These are phyloP conservation scores for Microplitis demolitor DNA, from an alignment of 1,140 invertebrate genomes.

Conservation along the genomic window DNA sequence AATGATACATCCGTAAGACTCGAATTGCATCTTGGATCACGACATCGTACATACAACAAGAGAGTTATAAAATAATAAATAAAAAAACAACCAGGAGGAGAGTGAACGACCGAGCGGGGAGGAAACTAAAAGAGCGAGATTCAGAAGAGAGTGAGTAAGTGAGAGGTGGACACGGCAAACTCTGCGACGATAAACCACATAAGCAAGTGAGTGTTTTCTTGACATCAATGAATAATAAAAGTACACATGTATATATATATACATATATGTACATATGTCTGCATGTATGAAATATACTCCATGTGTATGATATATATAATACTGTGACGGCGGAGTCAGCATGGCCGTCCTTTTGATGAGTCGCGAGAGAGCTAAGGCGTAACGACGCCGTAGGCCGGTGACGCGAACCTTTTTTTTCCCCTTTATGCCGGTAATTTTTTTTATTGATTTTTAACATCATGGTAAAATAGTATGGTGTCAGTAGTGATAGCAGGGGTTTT, in stretches of 20 bases:
- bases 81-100: too few species aligned
- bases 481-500: neutral
- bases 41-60: too few species aligned
- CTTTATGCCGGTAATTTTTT: neutral
- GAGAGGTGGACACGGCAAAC: neutral
- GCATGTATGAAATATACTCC: neutral
- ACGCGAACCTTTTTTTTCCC: neutral
- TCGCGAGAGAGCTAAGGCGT: neutral
- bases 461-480: neutral
- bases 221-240: neutral
- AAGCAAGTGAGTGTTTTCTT: conserved; percentile 6
- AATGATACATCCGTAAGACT: neutral
- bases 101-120: too few species aligned
- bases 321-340: neutral
- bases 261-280: neutral
- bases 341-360: conserved; percentile 10
- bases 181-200: neutral
- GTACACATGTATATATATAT: neutral
- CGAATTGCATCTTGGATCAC: neutral
- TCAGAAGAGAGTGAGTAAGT: neutral
- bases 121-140: too few species aligned
- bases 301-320: neutral
- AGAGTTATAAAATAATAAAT: too few species aligned
- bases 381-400: neutral
- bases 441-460: neutral